Base-by-base conservation (phyloP, 1,140 invertebrate species). In the Megalopta genalis region DNA sequence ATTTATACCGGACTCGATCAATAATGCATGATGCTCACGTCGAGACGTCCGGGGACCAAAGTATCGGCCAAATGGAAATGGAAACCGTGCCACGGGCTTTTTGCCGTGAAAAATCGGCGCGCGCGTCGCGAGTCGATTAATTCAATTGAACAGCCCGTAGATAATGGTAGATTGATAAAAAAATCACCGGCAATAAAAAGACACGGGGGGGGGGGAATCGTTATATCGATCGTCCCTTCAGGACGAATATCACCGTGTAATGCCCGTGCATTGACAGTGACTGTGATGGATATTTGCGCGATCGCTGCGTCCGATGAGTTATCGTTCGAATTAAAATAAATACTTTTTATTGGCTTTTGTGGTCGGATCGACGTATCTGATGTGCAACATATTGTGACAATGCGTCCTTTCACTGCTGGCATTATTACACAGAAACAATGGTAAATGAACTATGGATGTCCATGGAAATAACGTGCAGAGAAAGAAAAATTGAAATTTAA, bases 141-240 rank as follows among this genome's bases (percentile, higher is more conserved):
- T 83, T 84, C 79, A 84, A 83, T 83, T 74, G 81, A 83, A 42
- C 71, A 83, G 68, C 46, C 42, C 82, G 64, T 39, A 62, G 83
- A 75, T 71, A 60, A 77, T 72, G 21, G 62, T 23, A 23, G 42
- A 54, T 54, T 37, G 25, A 46, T 21, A 49, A 65, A 70, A n/a
- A 83, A 80, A 74, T 64, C 65, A 77, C 64, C 72, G 57, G 32
- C 78, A 63, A 62, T 46, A 49, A 71, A 69, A 80, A 68, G 32
- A 74, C 46, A 49, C 7, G 8, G 18, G 32, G 32, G 1, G 8
- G 18, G 32, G 32, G 1, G 16, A 42, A 67, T 12, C 18, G 18
- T 21, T 9, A 12, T 27, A 12, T 12, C 72, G 37, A 21, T 64
- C 62, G 52, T 57, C 63, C 25, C 14, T 27, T 37, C 37, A 37